Evolutionary conservation across 2,113 vertebrate genomes (phyloP), one percentile per base, ranked within the genome.

Genomic region (Brachyistius frenatus): DNA sequence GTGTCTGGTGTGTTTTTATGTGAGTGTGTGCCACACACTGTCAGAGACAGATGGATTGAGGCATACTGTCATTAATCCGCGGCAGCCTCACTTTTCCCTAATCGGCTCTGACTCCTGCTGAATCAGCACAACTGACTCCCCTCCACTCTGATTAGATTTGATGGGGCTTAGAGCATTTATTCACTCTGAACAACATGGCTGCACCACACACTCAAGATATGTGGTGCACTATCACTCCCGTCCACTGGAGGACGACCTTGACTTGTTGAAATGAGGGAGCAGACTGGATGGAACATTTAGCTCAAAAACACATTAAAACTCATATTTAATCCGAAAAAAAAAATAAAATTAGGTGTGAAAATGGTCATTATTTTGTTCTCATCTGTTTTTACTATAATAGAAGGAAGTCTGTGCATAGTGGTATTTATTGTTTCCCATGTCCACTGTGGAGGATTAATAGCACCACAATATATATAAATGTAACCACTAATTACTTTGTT

Each of bases 61-160:
- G 65, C 75, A 71, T 67, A 71, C 71, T 64, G 83, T 86, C 81
- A 80, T 93, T 93, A 91, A 94, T 89, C 88, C 80, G 81, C 83
- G 87, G 65, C 71, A 54, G 84, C 67, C 71, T 83, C 84, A 81
- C 85, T 88, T 79, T 83, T 76, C 36, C 55, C 64, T 91, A 91
- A 92, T 91, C 85, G 78, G 85, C 86, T 93, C 84, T 52, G 79
- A 85, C 85, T 87, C 77, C 81, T 88, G 86, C 86, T 93, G 89
- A 90, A 49, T 90, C 92, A 90, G 84, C 88, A 82, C 55, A 6
- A 33, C 71, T 44, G 69, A 63, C 83, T 83, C 77, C 53, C 62
- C 76, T 80, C 60, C 60, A 68, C 81, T 82, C 81, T 82, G 88
- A 93, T 93, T 91, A 90, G 78, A 86, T 82, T 73, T 81, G 81